Conservation (phyloP, 30 jellyfish, hydroid and myxozoan species). For the Pseudorhiza aurosa region DNA sequence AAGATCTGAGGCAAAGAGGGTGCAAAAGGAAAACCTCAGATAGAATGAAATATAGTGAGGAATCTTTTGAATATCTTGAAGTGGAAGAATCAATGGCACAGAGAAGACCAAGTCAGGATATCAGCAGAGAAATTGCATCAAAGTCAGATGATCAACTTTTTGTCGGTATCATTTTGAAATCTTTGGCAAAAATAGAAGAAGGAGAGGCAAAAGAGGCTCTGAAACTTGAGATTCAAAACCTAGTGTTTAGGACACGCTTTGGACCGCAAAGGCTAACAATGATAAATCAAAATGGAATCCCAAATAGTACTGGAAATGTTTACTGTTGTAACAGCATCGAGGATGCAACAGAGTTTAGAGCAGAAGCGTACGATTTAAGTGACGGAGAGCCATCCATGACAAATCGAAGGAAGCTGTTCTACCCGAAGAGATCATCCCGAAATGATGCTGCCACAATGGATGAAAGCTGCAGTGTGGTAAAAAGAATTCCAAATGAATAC, state of each 20-base stretch:
- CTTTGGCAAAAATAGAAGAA: constrained; percentile 70
- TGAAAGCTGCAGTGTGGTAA: constrained; percentile 15
- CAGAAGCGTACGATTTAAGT: neutral
- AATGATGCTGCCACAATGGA: neutral
- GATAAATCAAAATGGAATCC: neutral
- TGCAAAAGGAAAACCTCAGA: constrained; percentile 1
- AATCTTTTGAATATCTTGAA: neutral
- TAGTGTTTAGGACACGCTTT: constrained; percentile 77
- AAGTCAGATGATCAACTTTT: constrained; percentile 78
- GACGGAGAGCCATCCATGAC: constrained; percentile 34
- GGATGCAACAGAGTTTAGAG: neutral
- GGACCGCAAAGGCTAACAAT: constrained; percentile 16
- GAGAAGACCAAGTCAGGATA: constrained; percentile 4
- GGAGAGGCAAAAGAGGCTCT: constrained; percentile 86
- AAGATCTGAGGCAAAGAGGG: neutral
- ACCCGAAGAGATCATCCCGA: constrained; percentile 24
- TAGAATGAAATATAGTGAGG: neutral
- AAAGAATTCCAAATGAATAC: neutral
- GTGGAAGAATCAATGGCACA: neutral
- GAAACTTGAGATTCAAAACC: constrained; percentile 82
- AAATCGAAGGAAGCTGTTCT: constrained; percentile 13
- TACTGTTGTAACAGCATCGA: neutral
- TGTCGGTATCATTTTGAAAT: constrained; percentile 43
- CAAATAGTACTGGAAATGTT: neutral
- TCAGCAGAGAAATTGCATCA: neutral